Evolutionary conservation across 2,888 invertebrate species (phyloP).

Genomic region (Lasioglossum pauxillum): DNA sequence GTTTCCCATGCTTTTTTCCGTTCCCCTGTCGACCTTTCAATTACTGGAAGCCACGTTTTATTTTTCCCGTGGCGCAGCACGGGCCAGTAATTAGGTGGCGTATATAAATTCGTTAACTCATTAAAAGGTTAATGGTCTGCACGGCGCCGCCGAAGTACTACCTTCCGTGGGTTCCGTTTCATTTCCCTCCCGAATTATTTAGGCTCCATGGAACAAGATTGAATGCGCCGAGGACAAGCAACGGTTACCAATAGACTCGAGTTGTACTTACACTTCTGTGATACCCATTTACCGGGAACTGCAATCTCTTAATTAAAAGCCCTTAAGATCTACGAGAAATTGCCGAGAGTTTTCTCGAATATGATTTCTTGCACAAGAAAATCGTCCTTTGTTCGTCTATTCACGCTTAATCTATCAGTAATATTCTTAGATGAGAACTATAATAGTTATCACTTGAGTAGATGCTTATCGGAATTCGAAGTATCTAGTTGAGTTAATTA

Average conservation of each 20-base stretch:
- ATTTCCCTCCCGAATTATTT: constrained; percentile 50
- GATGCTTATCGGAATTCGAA: background rate
- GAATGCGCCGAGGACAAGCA: constrained; percentile 32
- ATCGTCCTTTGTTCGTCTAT: background rate
- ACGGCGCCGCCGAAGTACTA: constrained; percentile 49
- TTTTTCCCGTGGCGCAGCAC: constrained; percentile 57
- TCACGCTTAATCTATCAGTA: background rate
- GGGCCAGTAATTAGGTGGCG: constrained; percentile 74
- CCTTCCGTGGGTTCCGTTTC: constrained; percentile 29
- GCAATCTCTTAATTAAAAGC: constrained; percentile 38
- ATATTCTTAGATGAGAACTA: background rate
- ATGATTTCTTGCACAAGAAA: background rate
- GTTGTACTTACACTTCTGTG: constrained; percentile 42
- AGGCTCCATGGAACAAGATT: constrained; percentile 19
- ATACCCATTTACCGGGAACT: background rate
- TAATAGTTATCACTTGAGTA: background rate
- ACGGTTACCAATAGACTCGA: constrained; percentile 40
- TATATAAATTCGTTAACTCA: constrained; percentile 77
- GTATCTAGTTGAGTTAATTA: background rate
- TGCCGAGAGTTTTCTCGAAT: background rate
- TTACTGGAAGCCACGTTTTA: constrained; percentile 66
- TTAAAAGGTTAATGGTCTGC: constrained; percentile 74
- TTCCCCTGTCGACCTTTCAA: constrained; percentile 70
- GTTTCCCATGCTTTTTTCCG: constrained; percentile 41
- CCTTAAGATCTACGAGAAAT: constrained; percentile 20